Evolutionary conservation across 1,140 invertebrate species (phyloP).

Genomic region (Sycophaga agraensis): DNA sequence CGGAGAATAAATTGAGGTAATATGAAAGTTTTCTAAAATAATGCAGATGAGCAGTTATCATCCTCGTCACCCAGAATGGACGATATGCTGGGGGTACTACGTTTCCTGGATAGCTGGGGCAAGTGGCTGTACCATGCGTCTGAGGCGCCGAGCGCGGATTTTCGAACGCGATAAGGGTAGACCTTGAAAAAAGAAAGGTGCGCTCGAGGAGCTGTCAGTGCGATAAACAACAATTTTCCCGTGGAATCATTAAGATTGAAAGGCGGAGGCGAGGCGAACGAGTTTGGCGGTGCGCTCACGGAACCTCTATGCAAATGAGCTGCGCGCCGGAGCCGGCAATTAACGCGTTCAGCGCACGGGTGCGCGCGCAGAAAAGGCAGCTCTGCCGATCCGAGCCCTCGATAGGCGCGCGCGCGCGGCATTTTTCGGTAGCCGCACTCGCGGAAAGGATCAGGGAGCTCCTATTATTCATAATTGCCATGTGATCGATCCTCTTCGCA

Average conservation of each 20-base stretch:
- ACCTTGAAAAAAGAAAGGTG: background rate
- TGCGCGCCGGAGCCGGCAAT: constrained; percentile 1
- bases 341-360: constrained; percentile 3
- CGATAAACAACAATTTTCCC: constrained; percentile 24
- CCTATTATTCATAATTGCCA: background rate
- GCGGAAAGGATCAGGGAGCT: background rate
- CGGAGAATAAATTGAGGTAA: no score
- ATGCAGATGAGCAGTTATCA: no score
- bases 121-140: background rate
- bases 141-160: background rate
- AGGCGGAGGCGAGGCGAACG: constrained; percentile 9
- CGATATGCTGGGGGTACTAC: no score
- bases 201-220: background rate
- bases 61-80: no score
- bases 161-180: background rate
- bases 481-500: no score
- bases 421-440: constrained; percentile 1
- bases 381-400: background rate
- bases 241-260: constrained; percentile 26
- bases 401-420: no score
- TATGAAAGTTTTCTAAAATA: no score
- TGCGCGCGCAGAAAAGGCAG: background rate
- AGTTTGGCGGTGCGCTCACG: constrained; percentile 6
- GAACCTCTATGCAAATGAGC: constrained; percentile 20
- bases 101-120: background rate